These are phyloP conservation scores for Porites australiensis DNA, from an alignment of 64 coral and sea anemone species.

Conservation along the genomic window DNA sequence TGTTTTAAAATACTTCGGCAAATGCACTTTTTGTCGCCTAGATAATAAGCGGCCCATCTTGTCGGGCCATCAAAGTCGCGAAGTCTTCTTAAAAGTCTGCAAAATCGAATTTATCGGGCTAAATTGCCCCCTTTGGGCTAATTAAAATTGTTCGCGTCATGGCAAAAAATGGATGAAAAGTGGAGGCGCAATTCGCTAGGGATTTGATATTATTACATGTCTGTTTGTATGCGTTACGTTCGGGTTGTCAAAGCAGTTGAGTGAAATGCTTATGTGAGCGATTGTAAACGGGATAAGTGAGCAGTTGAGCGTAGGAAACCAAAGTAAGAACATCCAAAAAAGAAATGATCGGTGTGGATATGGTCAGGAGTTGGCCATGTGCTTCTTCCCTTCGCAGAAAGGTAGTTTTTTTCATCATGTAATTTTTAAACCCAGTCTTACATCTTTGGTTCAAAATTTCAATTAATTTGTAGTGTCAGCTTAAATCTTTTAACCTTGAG, in stretches of 20 bases:
- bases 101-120: neutral
- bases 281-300: neutral
- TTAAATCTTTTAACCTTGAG: too few species aligned
- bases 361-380: slow-evolving; percentile 54
- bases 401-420: neutral
- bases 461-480: neutral
- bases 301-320: neutral
- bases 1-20: neutral
- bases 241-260: slow-evolving; percentile 31
- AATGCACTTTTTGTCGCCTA: neutral
- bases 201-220: neutral
- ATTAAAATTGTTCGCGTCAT: slow-evolving; percentile 1
- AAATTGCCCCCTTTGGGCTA: slow-evolving; percentile 17
- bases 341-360: slow-evolving; percentile 26
- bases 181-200: neutral
- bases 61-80: slow-evolving; percentile 28
- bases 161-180: neutral
- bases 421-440: too few species aligned
- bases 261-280: neutral
- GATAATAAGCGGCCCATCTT: neutral
- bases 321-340: neutral
- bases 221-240: slow-evolving; percentile 11
- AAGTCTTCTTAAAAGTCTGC: neutral
- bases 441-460: neutral
- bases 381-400: slow-evolving; percentile 43